Evolutionary conservation across 2,888 invertebrate species (phyloP), one percentile per base, ranked within the genome.

Genomic region (Heliconius sara): DNA sequence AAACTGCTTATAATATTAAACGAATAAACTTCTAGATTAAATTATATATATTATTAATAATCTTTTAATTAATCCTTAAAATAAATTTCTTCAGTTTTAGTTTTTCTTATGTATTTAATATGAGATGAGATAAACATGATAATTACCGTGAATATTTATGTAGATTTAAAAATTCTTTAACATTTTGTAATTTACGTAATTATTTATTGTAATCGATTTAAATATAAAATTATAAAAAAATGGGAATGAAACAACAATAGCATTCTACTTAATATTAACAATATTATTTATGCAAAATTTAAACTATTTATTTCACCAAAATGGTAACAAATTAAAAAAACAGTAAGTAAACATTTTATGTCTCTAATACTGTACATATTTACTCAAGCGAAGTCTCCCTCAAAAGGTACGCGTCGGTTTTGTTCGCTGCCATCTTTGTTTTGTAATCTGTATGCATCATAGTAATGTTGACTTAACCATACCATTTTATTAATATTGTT

Each of bases 331-430:
- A 73, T 73, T 72, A 57, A 73, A 78, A 78, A 78, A 72, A 25
- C 66, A 72, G 34, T 34, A 34, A 34, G 34, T 34, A 6, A 34
- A 34, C 34, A 34, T 34, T 34, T 34, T 34, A 34, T 34, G 34
- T 6, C 34, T 34, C 7, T 34, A 34, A 34, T 34, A 34, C 66
- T 72, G 39, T 78, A 73, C 52, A 78, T 78, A 78, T 78, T 78
- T 78, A 78, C 78, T 73, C 73, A n/a, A 73, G 72, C 66, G 72
- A 72, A 77, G 77, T 78, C 66, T 72, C 72, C 78, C 72, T 73
- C 73, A 78, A 78, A 78, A 78, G 77, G 66, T 78, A 73, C 78
- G 78, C 72, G 39, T 66, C 72, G 78, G 72, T 78, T 78, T 78
- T 73, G 73, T 73, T 52, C 34, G 52, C 47, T 47, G 65, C 78